phyloP scores from a whole-genome alignment of 2,113 vertebrate species.

The Thamnaconus septentrionalis region DNA sequence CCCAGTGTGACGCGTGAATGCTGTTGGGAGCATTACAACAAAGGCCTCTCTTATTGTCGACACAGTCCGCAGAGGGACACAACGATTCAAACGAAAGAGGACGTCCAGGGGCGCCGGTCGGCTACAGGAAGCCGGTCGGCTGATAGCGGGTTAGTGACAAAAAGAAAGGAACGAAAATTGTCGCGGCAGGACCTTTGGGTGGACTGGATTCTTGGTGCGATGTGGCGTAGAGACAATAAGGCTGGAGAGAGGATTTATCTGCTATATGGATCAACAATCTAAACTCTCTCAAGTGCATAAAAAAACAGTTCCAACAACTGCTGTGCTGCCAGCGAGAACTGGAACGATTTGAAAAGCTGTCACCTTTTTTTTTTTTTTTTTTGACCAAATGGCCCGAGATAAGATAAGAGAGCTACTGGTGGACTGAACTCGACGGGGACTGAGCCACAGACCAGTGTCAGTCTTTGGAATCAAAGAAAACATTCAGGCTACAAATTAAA shows the following conservation, averaged over 20 bases:
- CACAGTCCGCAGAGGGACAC: constrained; percentile 40
- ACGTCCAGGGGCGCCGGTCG: constrained; percentile 3
- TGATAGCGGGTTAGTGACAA: constrained; percentile 4
- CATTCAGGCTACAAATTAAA: constrained; percentile 80
- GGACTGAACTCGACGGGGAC: constrained; percentile 74
- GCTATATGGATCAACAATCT: constrained; percentile 64
- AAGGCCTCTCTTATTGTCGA: constrained; percentile 73
- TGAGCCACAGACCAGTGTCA: constrained; percentile 74
- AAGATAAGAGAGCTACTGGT: constrained; percentile 78
- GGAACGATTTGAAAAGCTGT: constrained; percentile 37
- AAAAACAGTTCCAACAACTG: constrained; percentile 59
- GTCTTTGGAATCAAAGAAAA: constrained; percentile 81
- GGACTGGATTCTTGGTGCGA: constrained; percentile 40
- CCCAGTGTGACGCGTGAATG: constrained; percentile 9
- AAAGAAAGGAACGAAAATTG: neutral
- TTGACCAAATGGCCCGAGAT: constrained; percentile 54
- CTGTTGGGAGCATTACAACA: constrained; percentile 48
- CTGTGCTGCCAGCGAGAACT: constrained; percentile 46
- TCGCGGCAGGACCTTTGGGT: constrained; percentile 5
- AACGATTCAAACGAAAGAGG: constrained; percentile 12
- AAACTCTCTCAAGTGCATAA: constrained; percentile 75
- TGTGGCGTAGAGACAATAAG: constrained; percentile 69
- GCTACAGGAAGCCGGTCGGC: neutral
- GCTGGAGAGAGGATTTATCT: constrained; percentile 72
- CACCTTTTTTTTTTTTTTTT: constrained; percentile 13